Percentiles rank a stretch among this genome's conserved stretches.
Evolutionary conservation across 2,113 vertebrate species (phyloP).

Genomic region (Menura novaehollandiae): DNA sequence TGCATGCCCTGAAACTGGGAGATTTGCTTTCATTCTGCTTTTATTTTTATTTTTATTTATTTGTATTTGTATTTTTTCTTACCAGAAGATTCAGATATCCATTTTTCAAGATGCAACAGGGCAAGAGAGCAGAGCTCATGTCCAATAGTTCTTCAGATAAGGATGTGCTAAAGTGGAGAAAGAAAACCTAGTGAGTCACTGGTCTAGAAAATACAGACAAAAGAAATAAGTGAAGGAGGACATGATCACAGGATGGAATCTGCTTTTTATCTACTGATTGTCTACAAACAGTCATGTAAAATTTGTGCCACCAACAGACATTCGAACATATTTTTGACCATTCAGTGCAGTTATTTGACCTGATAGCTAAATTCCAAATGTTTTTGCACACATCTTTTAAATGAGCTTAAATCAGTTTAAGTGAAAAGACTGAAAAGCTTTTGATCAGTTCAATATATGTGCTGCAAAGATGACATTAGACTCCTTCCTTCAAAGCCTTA

Average conservation of each 20-base stretch:
- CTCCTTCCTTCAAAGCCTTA: constrained; percentile 48
- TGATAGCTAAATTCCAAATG: accelerated
- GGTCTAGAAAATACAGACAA: not conserved
- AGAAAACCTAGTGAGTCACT: not conserved
- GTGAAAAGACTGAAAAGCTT: constrained; percentile 36
- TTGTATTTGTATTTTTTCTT: not conserved
- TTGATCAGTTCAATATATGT: constrained; percentile 51
- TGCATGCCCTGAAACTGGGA: not conserved
- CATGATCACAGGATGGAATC: not conserved
- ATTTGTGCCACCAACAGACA: not conserved
- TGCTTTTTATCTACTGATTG: not conserved
- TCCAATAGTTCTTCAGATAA: not conserved
- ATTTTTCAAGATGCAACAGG: not conserved
- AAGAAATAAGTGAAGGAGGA: not conserved
- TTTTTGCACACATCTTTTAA: constrained; percentile 20
- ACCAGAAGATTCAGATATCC: not conserved
- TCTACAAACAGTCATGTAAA: not conserved
- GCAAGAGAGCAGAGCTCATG: not conserved
- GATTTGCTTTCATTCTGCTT: not conserved
- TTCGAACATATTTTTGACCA: not conserved
- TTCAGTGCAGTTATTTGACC: not conserved
- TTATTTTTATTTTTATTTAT: not conserved
- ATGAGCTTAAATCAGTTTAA: constrained; percentile 47
- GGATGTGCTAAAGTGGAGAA: not conserved
- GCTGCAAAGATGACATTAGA: constrained; percentile 31